Evolutionary conservation across 2,797 vertebrate species (phyloP), one percentile per base, ranked within the genome.

Genomic region (Ceryle rudis): DNA sequence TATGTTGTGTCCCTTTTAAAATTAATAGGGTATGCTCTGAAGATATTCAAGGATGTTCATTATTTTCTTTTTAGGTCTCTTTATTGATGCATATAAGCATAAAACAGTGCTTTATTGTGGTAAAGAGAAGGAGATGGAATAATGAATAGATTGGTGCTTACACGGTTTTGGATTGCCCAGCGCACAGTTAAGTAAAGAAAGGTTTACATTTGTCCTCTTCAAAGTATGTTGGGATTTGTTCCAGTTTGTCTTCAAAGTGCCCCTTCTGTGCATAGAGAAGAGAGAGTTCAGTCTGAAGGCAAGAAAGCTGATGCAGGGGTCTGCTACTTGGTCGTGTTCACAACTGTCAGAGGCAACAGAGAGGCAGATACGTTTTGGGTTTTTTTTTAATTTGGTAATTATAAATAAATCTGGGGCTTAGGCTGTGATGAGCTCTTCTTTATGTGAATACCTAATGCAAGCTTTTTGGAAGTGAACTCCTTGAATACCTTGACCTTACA

Each of bases 11-110:
- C 83, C 44, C 81, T 86, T 95, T 93, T 91, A 95, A 96, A 96
- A 96, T 92, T 97, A 96, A 95, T 62, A 95, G 77, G 93, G 33
- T 92, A 80, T 49, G 64, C 79, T 70, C 78, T 73, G 75, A 75
- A 93, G 87, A 89, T 96, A 95, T 96, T 93, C 81, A 86, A 86
- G 92, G 83, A 82, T 85, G 75, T 92, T 95, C 85, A 92, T 97
- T 95, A 95, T 95, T 96, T 95, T 96, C 93, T 97, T 97, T 94
- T 97, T 91, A 93, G 92, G 84, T 91, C 87, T 94, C 83, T 95
- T 96, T 95, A 95, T 72, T 93, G 95, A 90, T 95, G 78, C 81
- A 75, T 92, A 95, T 95, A 96, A 94, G 85, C 83, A 93, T 62
- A 94, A 96, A 97, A 93, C 64, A 90, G 93, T 88, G 79, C 67